Conservation (phyloP, 2,113 vertebrate species). For the Onychostruthus taczanowskii region DNA sequence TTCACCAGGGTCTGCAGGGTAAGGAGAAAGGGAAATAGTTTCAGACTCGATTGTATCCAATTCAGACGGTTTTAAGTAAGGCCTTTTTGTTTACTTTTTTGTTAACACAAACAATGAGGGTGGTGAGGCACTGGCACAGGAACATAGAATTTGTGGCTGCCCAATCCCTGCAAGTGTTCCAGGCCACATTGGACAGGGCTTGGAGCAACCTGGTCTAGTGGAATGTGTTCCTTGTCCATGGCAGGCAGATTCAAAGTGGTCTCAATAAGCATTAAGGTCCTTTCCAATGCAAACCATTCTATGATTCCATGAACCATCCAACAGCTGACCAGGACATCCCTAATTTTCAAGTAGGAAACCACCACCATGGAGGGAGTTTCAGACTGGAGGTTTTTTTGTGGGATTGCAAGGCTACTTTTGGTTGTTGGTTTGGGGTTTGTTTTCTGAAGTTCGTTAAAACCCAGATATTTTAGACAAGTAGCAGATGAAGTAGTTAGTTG, state of each 20-base stretch:
- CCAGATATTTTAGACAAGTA: background rate
- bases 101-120: background rate
- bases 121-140: background rate
- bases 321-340: accelerated
- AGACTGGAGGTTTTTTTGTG: too few species aligned
- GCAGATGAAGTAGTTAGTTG: background rate
- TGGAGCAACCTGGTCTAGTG: background rate
- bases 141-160: background rate
- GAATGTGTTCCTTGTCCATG: background rate
- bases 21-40: background rate
- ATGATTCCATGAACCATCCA: background rate
- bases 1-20: background rate
- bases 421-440: background rate
- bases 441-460: background rate
- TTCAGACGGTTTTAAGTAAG: background rate
- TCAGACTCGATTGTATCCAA: background rate
- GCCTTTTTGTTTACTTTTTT: background rate
- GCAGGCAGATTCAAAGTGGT: background rate
- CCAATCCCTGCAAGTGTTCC: accelerated
- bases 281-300: background rate
- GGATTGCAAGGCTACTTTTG: background rate
- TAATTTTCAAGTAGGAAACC: background rate
- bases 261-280: background rate
- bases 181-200: accelerated
- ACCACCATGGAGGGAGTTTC: background rate